Conservation (phyloP, 2,888 invertebrate species). For the Nudaria mundana region DNA sequence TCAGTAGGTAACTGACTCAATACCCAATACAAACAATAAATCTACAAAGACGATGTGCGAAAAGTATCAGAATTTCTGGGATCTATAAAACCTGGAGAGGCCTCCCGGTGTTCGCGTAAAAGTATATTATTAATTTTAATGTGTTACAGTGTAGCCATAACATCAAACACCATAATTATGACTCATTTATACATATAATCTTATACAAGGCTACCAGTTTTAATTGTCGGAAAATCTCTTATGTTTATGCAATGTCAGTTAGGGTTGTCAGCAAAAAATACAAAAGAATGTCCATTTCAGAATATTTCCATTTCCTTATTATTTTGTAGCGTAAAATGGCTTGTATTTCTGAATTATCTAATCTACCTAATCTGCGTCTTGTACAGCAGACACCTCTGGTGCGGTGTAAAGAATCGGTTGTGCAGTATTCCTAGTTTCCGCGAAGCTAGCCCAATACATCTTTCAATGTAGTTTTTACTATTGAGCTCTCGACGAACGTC, state of each 20-base stretch:
- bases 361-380: no score
- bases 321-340: no score
- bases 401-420: no score
- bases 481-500: no score
- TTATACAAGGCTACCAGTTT: conserved; percentile 12
- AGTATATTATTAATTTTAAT: conserved; percentile 8
- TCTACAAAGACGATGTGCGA: conserved; percentile 1
- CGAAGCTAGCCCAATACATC: no score
- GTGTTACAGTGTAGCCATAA: conserved; percentile 11
- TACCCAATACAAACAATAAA: background rate
- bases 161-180: conserved; percentile 12
- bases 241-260: background rate
- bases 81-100: background rate
- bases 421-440: no score
- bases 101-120: background rate
- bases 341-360: no score
- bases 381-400: no score
- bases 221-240: conserved; percentile 4
- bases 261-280: conserved; percentile 1
- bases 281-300: no score
- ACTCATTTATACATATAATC: conserved; percentile 18
- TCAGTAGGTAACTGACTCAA: conserved; percentile 2
- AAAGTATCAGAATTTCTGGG: background rate
- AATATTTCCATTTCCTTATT: no score
- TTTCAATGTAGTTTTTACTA: no score